Evolutionary conservation across 2,797 vertebrate species (phyloP), one percentile per base, ranked within the genome.

Genomic region (Rhyacichthys aspro): DNA sequence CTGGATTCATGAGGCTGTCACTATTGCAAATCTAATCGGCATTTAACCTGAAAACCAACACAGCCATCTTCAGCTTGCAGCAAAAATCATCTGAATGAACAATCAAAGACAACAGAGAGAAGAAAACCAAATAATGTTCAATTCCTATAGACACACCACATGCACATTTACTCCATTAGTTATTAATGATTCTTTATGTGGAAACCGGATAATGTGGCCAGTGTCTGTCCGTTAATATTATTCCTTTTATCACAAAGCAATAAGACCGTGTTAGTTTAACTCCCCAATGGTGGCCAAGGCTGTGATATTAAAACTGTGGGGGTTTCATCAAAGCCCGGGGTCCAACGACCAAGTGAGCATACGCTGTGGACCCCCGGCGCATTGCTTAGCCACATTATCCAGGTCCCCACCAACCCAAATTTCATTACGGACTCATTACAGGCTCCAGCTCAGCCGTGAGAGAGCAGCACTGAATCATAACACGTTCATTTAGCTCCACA

Each of bases 381-480:
- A 90, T 91, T 90, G 87, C 88, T 94, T 88, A 91, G 85, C 86
- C 90, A 88, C 91, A 93, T 94, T 91, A 94, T 75, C 88, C 86
- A 86, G 83, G 79, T 67, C 72, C 74, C 72, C 86, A 84, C 88
- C 85, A 78, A 84, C 71, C 90, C 88, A 90, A 93, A 88, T 91
- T 81, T 88, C 88, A 93, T 93, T 94, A 94, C 78, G 84, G 67
- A 87, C 91, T 92, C 87, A 95, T 95, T 93, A 94, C 83, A 84
- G 87, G 71, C 74, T 75, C 49, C 61, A 88, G 82, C 88, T 58
- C 59, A 76, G 83, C 84, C 84, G 63, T 64, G 64, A 74, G 37
- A 82, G 74, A 72, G 70, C 43, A 65, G 82, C 85, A 67, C 67
- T 81, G 92, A 91, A 93, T 93, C 85, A 83, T 83, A 93, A 93